Base-by-base conservation (phyloP, 2,888 invertebrate genomes). In the Alloplasta piceator region DNA sequence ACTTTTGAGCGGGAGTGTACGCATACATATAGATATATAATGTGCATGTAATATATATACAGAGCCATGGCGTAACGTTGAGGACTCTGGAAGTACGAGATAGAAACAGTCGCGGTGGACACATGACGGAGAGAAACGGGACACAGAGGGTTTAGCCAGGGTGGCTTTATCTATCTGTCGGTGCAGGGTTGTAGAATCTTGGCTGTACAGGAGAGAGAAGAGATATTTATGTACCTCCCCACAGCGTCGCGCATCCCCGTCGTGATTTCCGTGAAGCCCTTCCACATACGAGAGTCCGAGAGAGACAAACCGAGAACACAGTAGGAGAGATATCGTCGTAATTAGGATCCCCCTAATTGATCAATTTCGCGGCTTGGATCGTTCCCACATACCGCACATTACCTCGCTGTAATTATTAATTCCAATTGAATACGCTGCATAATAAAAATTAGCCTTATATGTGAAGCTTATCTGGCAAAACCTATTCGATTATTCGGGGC, bases 131-230 rank as follows among this genome's bases (percentile, higher is more conserved):
- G 46, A 64, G 68, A 70, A 71, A 60, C 74, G 66, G 66, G 64
- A 58, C 55, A 63, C 50, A n/a, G 39, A 58, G 50, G 64, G 60
- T 67, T 67, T 26, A 46, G 60, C 12, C 75, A 26, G 74, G 76
- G 56, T 82, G 78, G 80, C 83, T 84, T 83, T 82, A 78, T 83
- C 84, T 83, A 79, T 79, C 68, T 70, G 63, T 52, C 41, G 14
- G 26, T 26, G n/a, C 43, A 43, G 10, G 46, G n/a, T 16, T 39
- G 56, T 16, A 26, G 26, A 26, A 3, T 66, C 72, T 16, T 38
- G 26, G 52, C 46, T 26, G 26, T 26, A 26, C 26, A 26, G 26
- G 26, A 26, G 26, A 3, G 3, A 26, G 6, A 5, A 55, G 66
- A 41, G 66, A 79, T 70, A 64, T 74, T 74, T 75, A 66, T 74